A percentile compares a stretch with the other conserved stretches of the same genome.
Conservation (phyloP, 2,113 vertebrate species). For the Ptyas mucosa region DNA sequence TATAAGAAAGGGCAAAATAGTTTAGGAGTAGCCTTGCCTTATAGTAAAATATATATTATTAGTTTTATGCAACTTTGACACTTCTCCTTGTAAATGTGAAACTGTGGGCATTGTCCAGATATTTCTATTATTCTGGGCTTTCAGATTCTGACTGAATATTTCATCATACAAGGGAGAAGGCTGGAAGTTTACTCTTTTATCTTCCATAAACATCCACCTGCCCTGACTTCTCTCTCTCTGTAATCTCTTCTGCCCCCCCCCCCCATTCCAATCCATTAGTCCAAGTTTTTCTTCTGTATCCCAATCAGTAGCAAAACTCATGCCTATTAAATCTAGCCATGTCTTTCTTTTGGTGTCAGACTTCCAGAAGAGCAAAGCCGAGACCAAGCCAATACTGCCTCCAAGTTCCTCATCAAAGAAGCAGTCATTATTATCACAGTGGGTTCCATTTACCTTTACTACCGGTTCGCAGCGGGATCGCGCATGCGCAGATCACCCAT, state of each 20-base stretch:
- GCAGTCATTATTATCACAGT: neutral
- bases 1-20: neutral
- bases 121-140: neutral
- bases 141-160: neutral
- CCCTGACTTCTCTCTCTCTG: neutral
- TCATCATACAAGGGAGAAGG: neutral
- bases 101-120: neutral
- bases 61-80: neutral
- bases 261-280: neutral
- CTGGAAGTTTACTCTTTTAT: neutral
- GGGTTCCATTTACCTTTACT: too few relatives aligned
- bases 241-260: neutral
- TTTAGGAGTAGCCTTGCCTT: neutral
- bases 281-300: neutral
- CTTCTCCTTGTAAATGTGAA: neutral
- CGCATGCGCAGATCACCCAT: too few relatives aligned
- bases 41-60: neutral
- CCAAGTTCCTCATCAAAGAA: neutral
- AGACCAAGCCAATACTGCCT: neutral
- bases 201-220: neutral
- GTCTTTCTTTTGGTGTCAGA: neutral
- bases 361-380: neutral
- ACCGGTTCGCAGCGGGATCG: too few relatives aligned
- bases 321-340: neutral
- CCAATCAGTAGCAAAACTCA: neutral